Conservation (phyloP, 2,888 invertebrate genomes). For the Drosophila rellima region DNA sequence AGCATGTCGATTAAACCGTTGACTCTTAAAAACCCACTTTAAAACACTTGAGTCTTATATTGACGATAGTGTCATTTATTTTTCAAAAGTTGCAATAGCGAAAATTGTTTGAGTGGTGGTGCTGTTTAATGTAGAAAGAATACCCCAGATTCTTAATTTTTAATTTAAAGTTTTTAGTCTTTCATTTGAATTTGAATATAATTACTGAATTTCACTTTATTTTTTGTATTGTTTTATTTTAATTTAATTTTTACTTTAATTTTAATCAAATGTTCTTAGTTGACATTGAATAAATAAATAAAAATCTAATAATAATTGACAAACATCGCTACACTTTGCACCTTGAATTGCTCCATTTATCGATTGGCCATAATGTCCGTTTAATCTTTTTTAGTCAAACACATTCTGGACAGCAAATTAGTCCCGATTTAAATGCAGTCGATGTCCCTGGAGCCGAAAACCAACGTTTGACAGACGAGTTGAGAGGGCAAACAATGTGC, state of each 20-base stretch:
- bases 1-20: conserved; percentile 28
- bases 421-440: conserved; percentile 9
- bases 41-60: conserved; percentile 1
- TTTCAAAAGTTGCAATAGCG: conserved; percentile 1
- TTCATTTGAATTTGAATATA: too few relatives aligned
- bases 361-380: not conserved
- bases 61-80: conserved; percentile 10
- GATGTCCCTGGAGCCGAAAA: not conserved
- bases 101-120: not conserved
- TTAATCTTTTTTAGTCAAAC: conserved; percentile 6
- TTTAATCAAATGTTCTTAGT: too few relatives aligned
- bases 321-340: too few relatives aligned
- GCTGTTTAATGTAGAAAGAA: not conserved
- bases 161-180: too few relatives aligned
- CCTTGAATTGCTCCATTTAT: too few relatives aligned
- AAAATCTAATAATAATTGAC: too few relatives aligned
- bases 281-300: too few relatives aligned
- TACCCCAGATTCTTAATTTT: too few relatives aligned
- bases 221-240: too few relatives aligned
- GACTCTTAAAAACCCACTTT: conserved; percentile 11
- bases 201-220: too few relatives aligned
- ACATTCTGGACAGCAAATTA: conserved; percentile 20
- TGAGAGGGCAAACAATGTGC: conserved; percentile 68
- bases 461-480: conserved; percentile 56
- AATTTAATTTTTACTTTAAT: too few relatives aligned